These are phyloP conservation scores for Propithecus coquereli DNA, from an alignment of 2,113 vertebrate species.

Conservation along the genomic window DNA sequence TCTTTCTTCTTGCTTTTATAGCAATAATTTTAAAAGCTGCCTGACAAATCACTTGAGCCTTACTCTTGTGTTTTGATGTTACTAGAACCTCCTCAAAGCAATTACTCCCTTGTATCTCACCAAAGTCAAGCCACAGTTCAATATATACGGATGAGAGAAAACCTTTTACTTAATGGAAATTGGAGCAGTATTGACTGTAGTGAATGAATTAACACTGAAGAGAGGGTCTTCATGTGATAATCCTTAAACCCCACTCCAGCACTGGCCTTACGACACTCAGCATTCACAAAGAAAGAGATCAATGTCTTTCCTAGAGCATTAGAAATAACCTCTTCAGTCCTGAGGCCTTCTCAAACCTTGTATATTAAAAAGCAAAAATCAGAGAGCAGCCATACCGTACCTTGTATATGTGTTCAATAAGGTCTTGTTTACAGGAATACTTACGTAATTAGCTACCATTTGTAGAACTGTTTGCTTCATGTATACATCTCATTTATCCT, in stretches of 20 bases:
- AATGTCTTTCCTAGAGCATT: constrained; percentile 43
- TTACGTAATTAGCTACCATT: constrained; percentile 12
- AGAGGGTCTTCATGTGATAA: constrained; percentile 36
- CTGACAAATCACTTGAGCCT: constrained; percentile 57
- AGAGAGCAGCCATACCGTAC: background rate
- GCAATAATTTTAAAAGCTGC: constrained; percentile 66
- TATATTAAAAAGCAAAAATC: background rate
- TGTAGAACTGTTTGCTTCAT: background rate
- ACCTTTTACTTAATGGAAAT: constrained; percentile 72
- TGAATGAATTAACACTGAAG: constrained; percentile 62
- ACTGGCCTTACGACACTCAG: constrained; percentile 17
- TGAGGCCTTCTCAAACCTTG: constrained; percentile 37
- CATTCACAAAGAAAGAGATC: constrained; percentile 47
- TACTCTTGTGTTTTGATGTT: constrained; percentile 65
- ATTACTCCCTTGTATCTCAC: constrained; percentile 46
- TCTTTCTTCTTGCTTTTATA: constrained; percentile 65
- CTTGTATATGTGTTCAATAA: background rate
- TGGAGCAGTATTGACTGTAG: constrained; percentile 48
- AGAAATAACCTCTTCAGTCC: constrained; percentile 49
- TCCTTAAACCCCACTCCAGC: constrained; percentile 67
- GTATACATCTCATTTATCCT: background rate
- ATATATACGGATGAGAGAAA: constrained; percentile 66
- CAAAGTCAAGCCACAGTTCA: constrained; percentile 61
- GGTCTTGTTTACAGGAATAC: background rate
- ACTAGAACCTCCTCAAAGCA: constrained; percentile 60